Percentiles rank a stretch among this genome's conserved stretches.
Conservation (phyloP, 1,140 invertebrate genomes). For the Apis mellifera region DNA sequence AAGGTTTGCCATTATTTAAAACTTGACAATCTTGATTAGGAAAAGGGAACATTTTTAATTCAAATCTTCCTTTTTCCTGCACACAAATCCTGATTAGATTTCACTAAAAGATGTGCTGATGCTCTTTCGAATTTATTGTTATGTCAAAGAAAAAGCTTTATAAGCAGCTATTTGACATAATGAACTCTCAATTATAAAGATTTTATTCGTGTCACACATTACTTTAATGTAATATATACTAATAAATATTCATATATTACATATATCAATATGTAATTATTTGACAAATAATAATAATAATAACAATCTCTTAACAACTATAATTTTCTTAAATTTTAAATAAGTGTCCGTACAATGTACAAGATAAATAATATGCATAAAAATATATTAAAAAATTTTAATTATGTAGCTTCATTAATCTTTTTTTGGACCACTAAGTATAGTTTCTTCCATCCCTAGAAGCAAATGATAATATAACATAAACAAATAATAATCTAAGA, state of each 20-base stretch:
- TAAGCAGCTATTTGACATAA: neutral
- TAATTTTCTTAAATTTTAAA: neutral
- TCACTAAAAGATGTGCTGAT: neutral
- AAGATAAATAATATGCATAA: neutral
- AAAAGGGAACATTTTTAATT: slow-evolving; percentile 33
- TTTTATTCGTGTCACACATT: slow-evolving; percentile 42
- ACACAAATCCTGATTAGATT: slow-evolving; percentile 21
- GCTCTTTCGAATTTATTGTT: slow-evolving; percentile 9
- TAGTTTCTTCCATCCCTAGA: slow-evolving; percentile 31
- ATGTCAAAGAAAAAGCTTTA: neutral
- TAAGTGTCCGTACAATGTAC: neutral
- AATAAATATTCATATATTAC: neutral
- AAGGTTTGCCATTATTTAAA: slow-evolving; percentile 17
- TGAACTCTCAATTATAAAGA: neutral
- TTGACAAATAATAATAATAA: neutral
- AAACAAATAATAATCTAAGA: neutral
- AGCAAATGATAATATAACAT: slow-evolving; percentile 29
- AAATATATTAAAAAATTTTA: neutral
- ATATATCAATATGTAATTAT: neutral
- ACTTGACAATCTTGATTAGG: slow-evolving; percentile 26
- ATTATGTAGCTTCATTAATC: slow-evolving; percentile 12
- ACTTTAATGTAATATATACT: neutral
- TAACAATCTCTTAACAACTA: neutral
- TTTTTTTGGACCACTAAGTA: slow-evolving; percentile 21
- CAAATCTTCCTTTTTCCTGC: slow-evolving; percentile 41